phyloP scores from a whole-genome alignment of 2,888 invertebrate species.

The Cryptops parisi region DNA sequence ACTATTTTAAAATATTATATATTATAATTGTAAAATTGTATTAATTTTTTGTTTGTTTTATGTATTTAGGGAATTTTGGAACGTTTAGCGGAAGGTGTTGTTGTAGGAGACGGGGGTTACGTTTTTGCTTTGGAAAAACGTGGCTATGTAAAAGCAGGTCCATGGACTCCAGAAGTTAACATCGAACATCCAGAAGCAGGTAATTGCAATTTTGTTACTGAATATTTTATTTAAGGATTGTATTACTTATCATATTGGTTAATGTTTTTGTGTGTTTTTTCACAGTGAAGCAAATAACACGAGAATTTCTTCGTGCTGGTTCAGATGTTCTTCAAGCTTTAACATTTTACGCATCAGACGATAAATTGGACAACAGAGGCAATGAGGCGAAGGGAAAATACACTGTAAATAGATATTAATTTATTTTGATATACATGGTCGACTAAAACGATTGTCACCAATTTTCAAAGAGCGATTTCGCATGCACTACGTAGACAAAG shows the following conservation, averaged over 20 bases:
- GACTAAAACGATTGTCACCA: too few relatives aligned
- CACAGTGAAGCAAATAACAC: slow-evolving; percentile 29
- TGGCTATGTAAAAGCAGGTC: slow-evolving; percentile 35
- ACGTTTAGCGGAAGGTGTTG: slow-evolving; percentile 30
- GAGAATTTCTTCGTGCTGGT: slow-evolving; percentile 33
- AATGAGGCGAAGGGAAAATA: slow-evolving; percentile 25
- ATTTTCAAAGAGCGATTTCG: too few relatives aligned
- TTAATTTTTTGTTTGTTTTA: too few relatives aligned
- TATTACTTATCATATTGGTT: too few relatives aligned
- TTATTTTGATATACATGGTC: background rate
- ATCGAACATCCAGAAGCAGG: slow-evolving; percentile 34
- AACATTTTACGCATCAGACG: slow-evolving; percentile 34
- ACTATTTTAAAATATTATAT: too few relatives aligned
- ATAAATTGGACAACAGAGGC: slow-evolving; percentile 32
- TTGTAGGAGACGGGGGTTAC: slow-evolving; percentile 34
- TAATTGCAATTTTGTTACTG: too few relatives aligned
- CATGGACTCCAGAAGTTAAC: slow-evolving; percentile 35
- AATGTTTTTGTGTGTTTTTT: slow-evolving; percentile 11
- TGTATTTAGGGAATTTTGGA: slow-evolving; percentile 26
- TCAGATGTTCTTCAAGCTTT: slow-evolving; percentile 34
- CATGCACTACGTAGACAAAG: too few relatives aligned
- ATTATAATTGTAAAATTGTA: too few relatives aligned
- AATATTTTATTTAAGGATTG: too few relatives aligned
- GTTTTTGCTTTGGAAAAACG: slow-evolving; percentile 35
- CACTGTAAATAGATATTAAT: slow-evolving; percentile 22